These are phyloP conservation scores for Siniperca chuatsi DNA, from an alignment of 2,113 vertebrate genomes.

Conservation along the genomic window DNA sequence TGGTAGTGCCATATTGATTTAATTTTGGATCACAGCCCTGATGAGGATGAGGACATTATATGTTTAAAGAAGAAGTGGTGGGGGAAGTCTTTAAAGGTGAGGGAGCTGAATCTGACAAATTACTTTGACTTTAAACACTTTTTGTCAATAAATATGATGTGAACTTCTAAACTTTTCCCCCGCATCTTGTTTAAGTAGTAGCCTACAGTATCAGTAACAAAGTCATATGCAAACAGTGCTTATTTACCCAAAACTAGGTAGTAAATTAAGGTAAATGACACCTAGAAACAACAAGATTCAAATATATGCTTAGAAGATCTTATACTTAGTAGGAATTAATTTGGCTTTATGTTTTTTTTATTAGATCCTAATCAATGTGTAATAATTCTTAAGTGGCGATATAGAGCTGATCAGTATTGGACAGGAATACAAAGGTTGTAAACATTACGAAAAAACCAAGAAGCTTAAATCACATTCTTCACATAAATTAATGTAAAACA, in stretches of 20 bases:
- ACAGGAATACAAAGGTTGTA: background rate
- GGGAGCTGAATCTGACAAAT: background rate
- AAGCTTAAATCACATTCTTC: background rate
- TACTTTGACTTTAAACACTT: background rate
- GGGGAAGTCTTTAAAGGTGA: background rate
- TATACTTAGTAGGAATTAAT: background rate
- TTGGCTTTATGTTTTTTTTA: background rate
- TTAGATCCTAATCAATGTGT: background rate
- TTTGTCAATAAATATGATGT: background rate
- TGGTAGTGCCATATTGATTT: slow-evolving; percentile 19
- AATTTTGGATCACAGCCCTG: slow-evolving; percentile 20
- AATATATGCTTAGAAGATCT: background rate
- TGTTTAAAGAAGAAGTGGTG: background rate
- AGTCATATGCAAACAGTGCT: background rate
- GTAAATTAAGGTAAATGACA: background rate
- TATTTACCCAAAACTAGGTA: background rate
- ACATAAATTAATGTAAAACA: background rate
- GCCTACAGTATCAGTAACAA: background rate
- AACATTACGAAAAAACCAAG: background rate
- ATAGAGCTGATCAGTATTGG: too few species aligned
- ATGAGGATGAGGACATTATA: slow-evolving; percentile 8
- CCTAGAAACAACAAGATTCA: background rate
- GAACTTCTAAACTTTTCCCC: background rate
- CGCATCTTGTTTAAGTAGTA: background rate
- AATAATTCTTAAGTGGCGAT: background rate